Evolutionary conservation across 2,888 invertebrate genomes (phyloP).

Genomic region (Conistra vaccinii): DNA sequence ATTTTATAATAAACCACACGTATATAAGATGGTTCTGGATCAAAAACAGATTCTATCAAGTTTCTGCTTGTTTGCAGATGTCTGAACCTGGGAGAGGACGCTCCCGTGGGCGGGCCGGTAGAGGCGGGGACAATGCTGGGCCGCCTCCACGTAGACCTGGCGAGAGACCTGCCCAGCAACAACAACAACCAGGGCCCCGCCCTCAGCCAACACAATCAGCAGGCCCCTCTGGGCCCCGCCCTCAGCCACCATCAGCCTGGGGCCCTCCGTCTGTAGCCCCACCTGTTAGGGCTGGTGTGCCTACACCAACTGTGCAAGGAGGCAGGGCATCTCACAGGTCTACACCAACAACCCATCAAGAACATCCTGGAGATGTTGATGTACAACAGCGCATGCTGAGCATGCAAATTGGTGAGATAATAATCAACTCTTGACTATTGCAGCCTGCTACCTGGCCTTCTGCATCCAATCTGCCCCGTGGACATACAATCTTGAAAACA

Average conservation of each 20-base stretch:
- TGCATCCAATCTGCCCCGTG: not conserved
- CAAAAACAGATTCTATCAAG: not conserved
- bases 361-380: slow-evolving; percentile 85
- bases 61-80: slow-evolving; percentile 73
- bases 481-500: not conserved
- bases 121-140: slow-evolving; percentile 74
- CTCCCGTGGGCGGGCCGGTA: slow-evolving; percentile 83
- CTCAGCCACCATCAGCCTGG: slow-evolving; percentile 85
- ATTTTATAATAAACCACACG: too few species aligned
- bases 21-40: too few species aligned
- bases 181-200: slow-evolving; percentile 60
- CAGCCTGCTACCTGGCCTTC: not conserved
- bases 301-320: slow-evolving; percentile 74
- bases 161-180: slow-evolving; percentile 69
- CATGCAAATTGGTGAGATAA: slow-evolving; percentile 56
- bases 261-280: slow-evolving; percentile 80
- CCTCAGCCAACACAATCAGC: slow-evolving; percentile 64
- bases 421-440: not conserved
- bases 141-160: slow-evolving; percentile 76
- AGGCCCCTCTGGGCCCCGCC: slow-evolving; percentile 75
- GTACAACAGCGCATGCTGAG: slow-evolving; percentile 82
- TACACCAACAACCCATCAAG: slow-evolving; percentile 76
- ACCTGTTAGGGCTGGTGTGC: slow-evolving; percentile 81
- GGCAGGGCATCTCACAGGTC: slow-evolving; percentile 83
- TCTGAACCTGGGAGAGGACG: slow-evolving; percentile 83